These are phyloP conservation scores for Dimorphilus gyrociliatus DNA, from an alignment of 2,888 invertebrate genomes.

Conservation along the genomic window DNA sequence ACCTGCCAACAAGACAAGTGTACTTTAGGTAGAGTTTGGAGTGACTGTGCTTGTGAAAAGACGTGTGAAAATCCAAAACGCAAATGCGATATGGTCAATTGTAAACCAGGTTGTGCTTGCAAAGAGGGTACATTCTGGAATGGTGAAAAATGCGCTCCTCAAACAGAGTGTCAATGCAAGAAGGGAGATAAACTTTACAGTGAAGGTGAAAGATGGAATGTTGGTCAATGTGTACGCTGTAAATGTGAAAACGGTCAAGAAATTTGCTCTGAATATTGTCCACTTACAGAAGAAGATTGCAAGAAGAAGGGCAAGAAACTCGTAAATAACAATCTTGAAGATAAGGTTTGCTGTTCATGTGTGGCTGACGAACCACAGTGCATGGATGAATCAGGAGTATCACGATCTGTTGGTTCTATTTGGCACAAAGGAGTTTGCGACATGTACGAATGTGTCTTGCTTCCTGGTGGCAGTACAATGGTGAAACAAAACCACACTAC, in stretches of 20 bases:
- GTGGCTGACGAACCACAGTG: too few species aligned
- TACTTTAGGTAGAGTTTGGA: constrained; percentile 4
- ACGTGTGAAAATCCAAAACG: constrained; percentile 5
- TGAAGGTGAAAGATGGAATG: constrained; percentile 4
- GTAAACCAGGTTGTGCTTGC: constrained; percentile 4
- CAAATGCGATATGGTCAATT: constrained; percentile 4
- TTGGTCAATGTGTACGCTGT: constrained; percentile 3
- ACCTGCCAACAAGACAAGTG: too few species aligned
- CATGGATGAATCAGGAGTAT: too few species aligned
- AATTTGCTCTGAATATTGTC: constrained; percentile 3
- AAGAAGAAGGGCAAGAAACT: constrained; percentile 4
- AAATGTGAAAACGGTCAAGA: constrained; percentile 4
- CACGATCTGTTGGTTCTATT: too few species aligned
- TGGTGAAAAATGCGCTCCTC: constrained; percentile 3
- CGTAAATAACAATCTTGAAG: too few species aligned
- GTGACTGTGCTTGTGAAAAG: constrained; percentile 4
- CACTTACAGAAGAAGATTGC: constrained; percentile 3
- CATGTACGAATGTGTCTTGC: too few species aligned
- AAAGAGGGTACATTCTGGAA: constrained; percentile 1
- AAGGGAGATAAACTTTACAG: too few species aligned
- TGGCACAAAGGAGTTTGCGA: too few species aligned
- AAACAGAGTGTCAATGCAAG: constrained; percentile 4
- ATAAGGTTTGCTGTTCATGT: too few species aligned
- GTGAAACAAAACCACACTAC: too few species aligned
- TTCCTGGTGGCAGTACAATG: too few species aligned